Conservation (phyloP, 2,888 invertebrate species). For the Spialia ferax region DNA sequence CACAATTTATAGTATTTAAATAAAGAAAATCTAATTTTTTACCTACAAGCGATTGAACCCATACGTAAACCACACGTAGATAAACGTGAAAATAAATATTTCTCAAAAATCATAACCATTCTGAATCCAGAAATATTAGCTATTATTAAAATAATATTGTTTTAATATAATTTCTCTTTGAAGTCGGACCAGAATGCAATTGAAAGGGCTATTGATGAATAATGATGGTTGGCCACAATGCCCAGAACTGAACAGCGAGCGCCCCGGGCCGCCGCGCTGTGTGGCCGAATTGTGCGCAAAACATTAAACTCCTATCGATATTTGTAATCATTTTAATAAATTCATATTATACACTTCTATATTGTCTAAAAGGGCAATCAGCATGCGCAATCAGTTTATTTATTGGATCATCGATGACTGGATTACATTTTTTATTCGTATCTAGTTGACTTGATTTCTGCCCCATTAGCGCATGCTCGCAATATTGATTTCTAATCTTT, state of each 20-base stretch:
- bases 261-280: constrained; percentile 68
- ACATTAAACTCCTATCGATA: constrained; percentile 32
- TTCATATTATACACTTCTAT: constrained; percentile 16
- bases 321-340: constrained; percentile 19
- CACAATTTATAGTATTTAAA: no score
- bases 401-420: no score
- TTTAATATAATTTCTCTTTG: constrained; percentile 45
- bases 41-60: no score
- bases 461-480: no score
- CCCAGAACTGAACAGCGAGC: constrained; percentile 59
- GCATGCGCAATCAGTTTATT: no score
- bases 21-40: no score
- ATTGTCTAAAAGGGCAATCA: neutral
- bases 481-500: no score
- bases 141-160: neutral
- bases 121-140: neutral
- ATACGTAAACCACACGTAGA: no score
- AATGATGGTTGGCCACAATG: constrained; percentile 65
- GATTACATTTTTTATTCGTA: no score
- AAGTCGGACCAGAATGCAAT: constrained; percentile 51
- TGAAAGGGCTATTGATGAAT: constrained; percentile 70
- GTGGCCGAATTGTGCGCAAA: constrained; percentile 59
- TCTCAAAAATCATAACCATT: no score
- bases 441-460: no score
- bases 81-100: no score